Conservation (phyloP, 92 coral and sea anemone species). For the Phenganax subtilis region DNA sequence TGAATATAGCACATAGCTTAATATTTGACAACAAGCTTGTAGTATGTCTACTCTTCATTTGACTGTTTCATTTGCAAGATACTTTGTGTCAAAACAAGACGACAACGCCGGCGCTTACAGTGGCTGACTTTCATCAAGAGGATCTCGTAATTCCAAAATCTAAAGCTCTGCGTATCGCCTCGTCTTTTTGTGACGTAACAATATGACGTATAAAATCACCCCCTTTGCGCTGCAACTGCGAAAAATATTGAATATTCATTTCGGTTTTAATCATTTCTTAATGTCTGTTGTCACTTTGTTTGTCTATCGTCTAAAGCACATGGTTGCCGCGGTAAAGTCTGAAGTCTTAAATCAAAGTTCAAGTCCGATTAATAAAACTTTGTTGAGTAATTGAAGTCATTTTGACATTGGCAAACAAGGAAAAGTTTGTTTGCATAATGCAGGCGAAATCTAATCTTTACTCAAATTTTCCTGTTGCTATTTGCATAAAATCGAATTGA, state of each 20-base stretch:
- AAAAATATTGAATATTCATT: background rate
- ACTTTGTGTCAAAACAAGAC: too few relatives aligned
- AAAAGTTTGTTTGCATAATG: slow-evolving; percentile 1
- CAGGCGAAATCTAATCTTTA: background rate
- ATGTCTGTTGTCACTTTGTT: background rate
- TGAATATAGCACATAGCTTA: too few relatives aligned
- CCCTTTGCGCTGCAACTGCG: too few relatives aligned
- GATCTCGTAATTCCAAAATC: too few relatives aligned
- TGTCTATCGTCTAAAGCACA: background rate
- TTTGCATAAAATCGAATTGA: slow-evolving; percentile 1
- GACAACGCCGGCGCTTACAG: too few relatives aligned
- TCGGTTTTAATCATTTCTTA: background rate
- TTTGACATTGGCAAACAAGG: slow-evolving; percentile 14
- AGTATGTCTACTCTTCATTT: too few relatives aligned
- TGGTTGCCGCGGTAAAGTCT: background rate
- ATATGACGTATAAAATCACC: too few relatives aligned
- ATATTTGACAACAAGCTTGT: too few relatives aligned
- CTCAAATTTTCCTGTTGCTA: slow-evolving; percentile 6
- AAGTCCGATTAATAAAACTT: slow-evolving; percentile 8
- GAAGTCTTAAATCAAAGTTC: background rate
- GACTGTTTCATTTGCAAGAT: too few relatives aligned
- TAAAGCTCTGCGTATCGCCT: too few relatives aligned
- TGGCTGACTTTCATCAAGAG: too few relatives aligned
- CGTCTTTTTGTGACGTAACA: too few relatives aligned
- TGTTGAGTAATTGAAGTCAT: background rate